A percentile compares a stretch with the other conserved stretches of the same genome.
Conservation (phyloP, 2,797 vertebrate species). For the Melanotaenia parkinsoni region DNA sequence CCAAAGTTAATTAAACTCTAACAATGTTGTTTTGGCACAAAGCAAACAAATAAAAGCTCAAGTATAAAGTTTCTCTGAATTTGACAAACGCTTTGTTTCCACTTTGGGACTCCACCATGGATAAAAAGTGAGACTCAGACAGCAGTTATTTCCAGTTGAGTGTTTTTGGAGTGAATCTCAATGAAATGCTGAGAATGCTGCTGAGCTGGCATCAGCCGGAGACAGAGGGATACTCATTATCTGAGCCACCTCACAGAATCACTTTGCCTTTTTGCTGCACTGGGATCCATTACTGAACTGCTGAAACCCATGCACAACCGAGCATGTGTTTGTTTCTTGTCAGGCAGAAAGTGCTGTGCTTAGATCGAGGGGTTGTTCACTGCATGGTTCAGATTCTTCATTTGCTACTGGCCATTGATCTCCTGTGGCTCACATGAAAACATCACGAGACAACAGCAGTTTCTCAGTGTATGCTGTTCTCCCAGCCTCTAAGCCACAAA, state of each 20-base stretch:
- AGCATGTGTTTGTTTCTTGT: slow-evolving; percentile 49
- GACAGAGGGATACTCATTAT: slow-evolving; percentile 70
- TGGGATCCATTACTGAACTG: slow-evolving; percentile 51
- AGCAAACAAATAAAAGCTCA: slow-evolving; percentile 5
- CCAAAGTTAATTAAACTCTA: slow-evolving; percentile 16
- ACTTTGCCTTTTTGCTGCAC: slow-evolving; percentile 61
- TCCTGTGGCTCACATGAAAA: slow-evolving; percentile 47
- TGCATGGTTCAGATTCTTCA: slow-evolving; percentile 60
- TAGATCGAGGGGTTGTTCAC: slow-evolving; percentile 30
- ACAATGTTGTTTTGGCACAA: background rate
- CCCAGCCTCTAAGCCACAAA: slow-evolving; percentile 40
- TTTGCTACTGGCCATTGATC: slow-evolving; percentile 34
- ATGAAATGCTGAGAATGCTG: slow-evolving; percentile 77
- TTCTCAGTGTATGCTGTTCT: slow-evolving; percentile 32
- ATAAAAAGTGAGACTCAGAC: slow-evolving; percentile 6
- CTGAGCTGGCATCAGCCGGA: slow-evolving; percentile 63
- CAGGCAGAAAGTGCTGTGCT: slow-evolving; percentile 45
- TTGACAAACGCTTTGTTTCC: slow-evolving; percentile 16
- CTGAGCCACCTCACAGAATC: slow-evolving; percentile 65
- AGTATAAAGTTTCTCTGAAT: background rate
- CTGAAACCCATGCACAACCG: slow-evolving; percentile 30
- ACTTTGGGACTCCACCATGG: slow-evolving; percentile 29
- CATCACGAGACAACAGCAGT: slow-evolving; percentile 23
- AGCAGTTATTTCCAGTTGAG: slow-evolving; percentile 63
- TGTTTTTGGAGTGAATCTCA: slow-evolving; percentile 70